phyloP scores from a whole-genome alignment of 2,888 invertebrate species.

The Coleophora flavipennella region DNA sequence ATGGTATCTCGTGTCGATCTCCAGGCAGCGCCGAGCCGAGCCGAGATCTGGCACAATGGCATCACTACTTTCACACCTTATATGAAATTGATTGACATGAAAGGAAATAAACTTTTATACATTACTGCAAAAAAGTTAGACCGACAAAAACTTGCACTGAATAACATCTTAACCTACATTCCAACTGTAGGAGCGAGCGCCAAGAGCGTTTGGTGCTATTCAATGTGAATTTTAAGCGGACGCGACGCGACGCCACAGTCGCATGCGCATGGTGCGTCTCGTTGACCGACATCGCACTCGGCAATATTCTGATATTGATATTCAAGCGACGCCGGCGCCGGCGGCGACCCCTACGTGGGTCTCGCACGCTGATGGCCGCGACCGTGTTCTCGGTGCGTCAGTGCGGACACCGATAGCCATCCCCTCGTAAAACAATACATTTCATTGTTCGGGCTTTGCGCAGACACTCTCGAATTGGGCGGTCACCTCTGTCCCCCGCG shows the following conservation, averaged over 20 bases:
- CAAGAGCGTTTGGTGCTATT: constrained; percentile 35
- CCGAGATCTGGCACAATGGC: constrained; percentile 52
- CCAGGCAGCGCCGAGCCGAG: constrained; percentile 3
- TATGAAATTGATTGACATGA: constrained; percentile 62
- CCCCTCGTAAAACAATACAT: constrained; percentile 29
- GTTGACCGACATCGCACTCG: constrained; percentile 46
- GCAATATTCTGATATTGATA: constrained; percentile 64
- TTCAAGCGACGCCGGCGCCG: constrained; percentile 52
- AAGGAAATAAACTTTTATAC: constrained; percentile 58
- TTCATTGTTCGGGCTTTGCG: constrained; percentile 21
- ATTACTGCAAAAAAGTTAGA: constrained; percentile 59
- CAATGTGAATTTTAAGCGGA: constrained; percentile 65
- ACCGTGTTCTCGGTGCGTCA: constrained; percentile 38
- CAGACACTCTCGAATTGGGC: constrained; percentile 14
- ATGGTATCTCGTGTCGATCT: too few species aligned
- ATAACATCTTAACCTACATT: constrained; percentile 72
- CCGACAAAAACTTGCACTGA: constrained; percentile 58
- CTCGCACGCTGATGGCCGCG: constrained; percentile 15
- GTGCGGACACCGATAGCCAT: constrained; percentile 47
- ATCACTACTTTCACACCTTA: constrained; percentile 67
- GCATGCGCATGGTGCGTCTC: constrained; percentile 62
- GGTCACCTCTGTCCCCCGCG: too few species aligned
- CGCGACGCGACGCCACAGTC: constrained; percentile 57
- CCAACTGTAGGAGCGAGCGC: constrained; percentile 49
- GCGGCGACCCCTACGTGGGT: constrained; percentile 41